These are phyloP conservation scores for Channa striata DNA, from an alignment of 2,797 vertebrate species.

Conservation along the genomic window DNA sequence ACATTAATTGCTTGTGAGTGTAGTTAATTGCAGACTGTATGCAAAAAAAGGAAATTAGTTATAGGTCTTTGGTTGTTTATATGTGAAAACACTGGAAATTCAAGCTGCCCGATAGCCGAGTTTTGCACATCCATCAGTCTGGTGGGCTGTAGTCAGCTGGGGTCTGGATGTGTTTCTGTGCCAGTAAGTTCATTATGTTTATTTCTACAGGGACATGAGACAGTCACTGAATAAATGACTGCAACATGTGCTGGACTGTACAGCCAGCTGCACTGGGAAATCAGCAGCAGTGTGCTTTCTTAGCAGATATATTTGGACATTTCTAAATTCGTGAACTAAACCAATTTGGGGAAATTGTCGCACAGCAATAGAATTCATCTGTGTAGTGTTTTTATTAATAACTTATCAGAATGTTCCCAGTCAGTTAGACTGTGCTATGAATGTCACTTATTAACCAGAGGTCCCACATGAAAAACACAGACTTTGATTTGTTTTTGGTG, in stretches of 20 bases:
- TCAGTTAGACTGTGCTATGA: neutral
- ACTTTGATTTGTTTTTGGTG: slow-evolving; percentile 67
- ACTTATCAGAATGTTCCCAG: neutral
- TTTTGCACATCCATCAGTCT: neutral
- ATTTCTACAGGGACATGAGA: neutral
- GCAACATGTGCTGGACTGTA: neutral
- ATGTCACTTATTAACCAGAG: slow-evolving; percentile 64
- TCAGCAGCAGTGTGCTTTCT: neutral
- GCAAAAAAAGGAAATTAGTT: neutral
- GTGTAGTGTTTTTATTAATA: neutral
- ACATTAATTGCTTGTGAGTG: neutral
- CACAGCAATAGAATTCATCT: neutral
- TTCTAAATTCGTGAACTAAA: neutral
- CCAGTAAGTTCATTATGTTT: slow-evolving; percentile 8
- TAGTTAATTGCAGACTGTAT: neutral
- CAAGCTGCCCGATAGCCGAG: neutral
- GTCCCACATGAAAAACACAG: slow-evolving; percentile 25
- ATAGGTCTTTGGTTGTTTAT: neutral
- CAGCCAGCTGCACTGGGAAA: accelerated
- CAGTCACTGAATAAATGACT: neutral
- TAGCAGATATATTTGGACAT: neutral
- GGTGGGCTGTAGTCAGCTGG: neutral
- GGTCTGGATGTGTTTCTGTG: neutral
- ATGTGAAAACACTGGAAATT: neutral
- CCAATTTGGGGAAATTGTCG: neutral